Percentiles rank a stretch among this genome's conserved stretches.
phyloP scores from a whole-genome alignment of 1,140 invertebrate species.

The Philaenus spumarius region DNA sequence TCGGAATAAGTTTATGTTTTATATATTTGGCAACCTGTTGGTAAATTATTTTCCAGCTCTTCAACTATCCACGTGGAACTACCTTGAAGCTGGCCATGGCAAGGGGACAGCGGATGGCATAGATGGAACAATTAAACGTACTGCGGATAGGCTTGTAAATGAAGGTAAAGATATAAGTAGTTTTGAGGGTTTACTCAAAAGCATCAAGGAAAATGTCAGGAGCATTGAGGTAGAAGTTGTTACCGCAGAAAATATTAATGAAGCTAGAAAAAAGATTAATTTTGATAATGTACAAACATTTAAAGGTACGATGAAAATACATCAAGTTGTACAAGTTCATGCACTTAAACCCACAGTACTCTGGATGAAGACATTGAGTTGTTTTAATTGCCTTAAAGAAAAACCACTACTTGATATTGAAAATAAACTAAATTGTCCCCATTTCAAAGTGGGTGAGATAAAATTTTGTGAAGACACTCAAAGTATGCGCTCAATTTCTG shows the following conservation, averaged over 20 bases:
- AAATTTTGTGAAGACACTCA: too few species aligned
- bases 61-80: slow-evolving; percentile 39
- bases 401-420: too few species aligned
- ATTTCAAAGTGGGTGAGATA: too few species aligned
- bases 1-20: slow-evolving; percentile 24
- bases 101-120: slow-evolving; percentile 42
- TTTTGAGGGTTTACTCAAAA: slow-evolving; percentile 18
- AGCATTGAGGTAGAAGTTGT: slow-evolving; percentile 12
- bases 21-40: slow-evolving; percentile 25
- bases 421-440: too few species aligned
- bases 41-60: slow-evolving; percentile 8
- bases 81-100: slow-evolving; percentile 40
- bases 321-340: slow-evolving; percentile 19
- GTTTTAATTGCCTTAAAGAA: too few species aligned
- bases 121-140: slow-evolving; percentile 39
- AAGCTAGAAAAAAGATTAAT: slow-evolving; percentile 1
- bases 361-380: too few species aligned
- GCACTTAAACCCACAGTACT: too few species aligned
- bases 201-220: background rate
- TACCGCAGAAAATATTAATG: slow-evolving; percentile 11
- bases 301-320: slow-evolving; percentile 16
- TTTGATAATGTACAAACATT: slow-evolving; percentile 7
- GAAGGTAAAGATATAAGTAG: slow-evolving; percentile 32
- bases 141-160: slow-evolving; percentile 34
- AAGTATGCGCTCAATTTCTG: too few species aligned